These are phyloP conservation scores for Callithrix jacchus DNA, from an alignment of 2,113 vertebrate species.

Conservation along the genomic window DNA sequence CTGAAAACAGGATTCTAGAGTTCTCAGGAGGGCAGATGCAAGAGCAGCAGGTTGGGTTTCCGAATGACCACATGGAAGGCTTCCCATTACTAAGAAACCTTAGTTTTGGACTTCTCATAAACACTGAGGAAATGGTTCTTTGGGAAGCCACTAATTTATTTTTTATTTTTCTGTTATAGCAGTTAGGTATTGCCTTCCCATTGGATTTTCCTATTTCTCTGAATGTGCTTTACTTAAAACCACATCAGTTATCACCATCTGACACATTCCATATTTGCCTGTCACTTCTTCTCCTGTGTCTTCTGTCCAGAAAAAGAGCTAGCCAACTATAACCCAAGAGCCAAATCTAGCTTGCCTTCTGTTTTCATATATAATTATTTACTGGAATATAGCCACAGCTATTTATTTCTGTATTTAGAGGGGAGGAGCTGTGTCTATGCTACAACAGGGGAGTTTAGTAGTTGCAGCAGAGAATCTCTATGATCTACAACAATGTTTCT, in stretches of 20 bases:
- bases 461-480: neutral
- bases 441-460: neutral
- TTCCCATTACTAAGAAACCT: neutral
- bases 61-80: neutral
- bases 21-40: neutral
- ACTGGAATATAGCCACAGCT: neutral
- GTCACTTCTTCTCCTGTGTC: neutral
- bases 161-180: neutral
- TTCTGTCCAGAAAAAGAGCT: neutral
- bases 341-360: neutral
- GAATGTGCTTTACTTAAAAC: neutral
- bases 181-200: neutral
- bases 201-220: neutral
- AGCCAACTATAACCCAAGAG: neutral
- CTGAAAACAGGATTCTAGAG: neutral
- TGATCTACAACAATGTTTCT: neutral
- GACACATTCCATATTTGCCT: neutral
- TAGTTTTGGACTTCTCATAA: neutral
- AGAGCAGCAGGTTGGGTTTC: neutral
- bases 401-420: neutral
- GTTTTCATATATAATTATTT: neutral
- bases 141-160: neutral
- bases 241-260: neutral
- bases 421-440: neutral
- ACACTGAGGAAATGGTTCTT: neutral